Conservation (phyloP, 2,113 vertebrate species). For the Rhinolophus ferrumequinum region DNA sequence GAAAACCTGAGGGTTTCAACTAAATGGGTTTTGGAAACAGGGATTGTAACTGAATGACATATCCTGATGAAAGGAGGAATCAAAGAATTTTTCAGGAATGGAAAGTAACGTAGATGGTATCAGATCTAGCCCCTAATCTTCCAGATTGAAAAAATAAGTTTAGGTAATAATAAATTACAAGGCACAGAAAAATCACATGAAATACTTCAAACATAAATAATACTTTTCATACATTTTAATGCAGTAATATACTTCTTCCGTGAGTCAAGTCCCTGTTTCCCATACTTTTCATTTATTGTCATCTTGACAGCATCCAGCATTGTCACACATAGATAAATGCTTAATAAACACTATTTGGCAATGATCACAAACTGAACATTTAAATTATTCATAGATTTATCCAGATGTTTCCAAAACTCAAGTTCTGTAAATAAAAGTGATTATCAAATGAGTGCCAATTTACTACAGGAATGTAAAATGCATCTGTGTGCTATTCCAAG, state of each 20-base stretch:
- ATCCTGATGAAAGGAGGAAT: neutral
- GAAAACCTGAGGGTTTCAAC: constrained; percentile 33
- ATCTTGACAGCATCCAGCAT: neutral
- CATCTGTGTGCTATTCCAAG: constrained; percentile 61
- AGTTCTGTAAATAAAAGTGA: constrained; percentile 71
- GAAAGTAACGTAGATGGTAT: neutral
- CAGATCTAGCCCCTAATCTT: neutral
- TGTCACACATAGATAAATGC: constrained; percentile 43
- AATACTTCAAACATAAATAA: constrained; percentile 1
- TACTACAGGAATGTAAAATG: constrained; percentile 67
- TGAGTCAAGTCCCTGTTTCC: neutral
- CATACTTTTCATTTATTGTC: constrained; percentile 15
- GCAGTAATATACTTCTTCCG: neutral
- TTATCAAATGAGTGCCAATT: constrained; percentile 75
- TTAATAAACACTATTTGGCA: constrained; percentile 67
- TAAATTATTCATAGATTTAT: constrained; percentile 70
- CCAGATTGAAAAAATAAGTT: neutral
- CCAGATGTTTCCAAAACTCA: constrained; percentile 75
- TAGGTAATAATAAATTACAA: neutral
- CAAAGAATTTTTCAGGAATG: constrained; percentile 31
- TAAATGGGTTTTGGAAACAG: neutral
- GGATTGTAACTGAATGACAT: neutral
- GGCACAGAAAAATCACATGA: neutral
- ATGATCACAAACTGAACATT: constrained; percentile 68
- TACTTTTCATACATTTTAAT: constrained; percentile 1